Conservation (phyloP, 2,113 vertebrate species). For the Setophaga petechia region DNA sequence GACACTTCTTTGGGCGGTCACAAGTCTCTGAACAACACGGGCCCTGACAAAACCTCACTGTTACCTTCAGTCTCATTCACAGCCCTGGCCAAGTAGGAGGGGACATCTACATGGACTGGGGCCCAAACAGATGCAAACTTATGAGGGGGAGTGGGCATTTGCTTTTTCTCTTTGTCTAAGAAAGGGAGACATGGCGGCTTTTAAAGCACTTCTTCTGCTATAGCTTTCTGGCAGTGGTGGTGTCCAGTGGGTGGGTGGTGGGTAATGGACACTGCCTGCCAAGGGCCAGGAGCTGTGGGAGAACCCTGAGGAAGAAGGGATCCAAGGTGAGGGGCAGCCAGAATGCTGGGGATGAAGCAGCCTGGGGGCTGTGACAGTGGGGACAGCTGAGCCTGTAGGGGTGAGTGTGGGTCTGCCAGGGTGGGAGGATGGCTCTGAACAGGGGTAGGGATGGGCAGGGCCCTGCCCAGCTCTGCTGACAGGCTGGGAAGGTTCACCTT, state of each 20-base stretch:
- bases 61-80: background rate
- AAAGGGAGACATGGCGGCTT: background rate
- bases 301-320: background rate
- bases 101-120: background rate
- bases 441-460: background rate
- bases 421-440: background rate
- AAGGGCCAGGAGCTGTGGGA: background rate
- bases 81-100: background rate
- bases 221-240: background rate
- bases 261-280: background rate
- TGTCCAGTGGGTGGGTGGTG: background rate
- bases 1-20: no score
- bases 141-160: background rate
- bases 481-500: slow-evolving; percentile 62
- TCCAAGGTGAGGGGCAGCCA: background rate
- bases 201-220: background rate
- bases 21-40: no score
- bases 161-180: background rate
- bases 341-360: rapidly evolving
- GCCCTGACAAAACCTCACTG: no score
- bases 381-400: background rate
- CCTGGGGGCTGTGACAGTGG: background rate
- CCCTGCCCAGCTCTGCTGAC: background rate
- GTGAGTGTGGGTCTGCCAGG: background rate
- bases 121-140: background rate